Evolutionary conservation across 1,140 invertebrate species (phyloP), one percentile per base, ranked within the genome.

Genomic region (Apis dorsata): DNA sequence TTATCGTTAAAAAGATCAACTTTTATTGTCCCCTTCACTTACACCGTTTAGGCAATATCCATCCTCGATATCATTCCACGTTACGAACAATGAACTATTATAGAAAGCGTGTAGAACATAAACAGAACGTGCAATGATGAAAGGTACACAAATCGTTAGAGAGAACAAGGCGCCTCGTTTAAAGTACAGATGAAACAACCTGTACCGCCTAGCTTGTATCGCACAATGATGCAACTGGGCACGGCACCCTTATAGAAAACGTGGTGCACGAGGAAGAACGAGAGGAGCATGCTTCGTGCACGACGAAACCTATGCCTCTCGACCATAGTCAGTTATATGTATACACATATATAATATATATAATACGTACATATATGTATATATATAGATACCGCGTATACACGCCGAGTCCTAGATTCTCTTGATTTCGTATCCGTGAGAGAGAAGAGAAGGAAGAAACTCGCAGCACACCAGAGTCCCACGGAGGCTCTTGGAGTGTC

Each of bases 391-490:
- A 34, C 63, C 66, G 55, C 59, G 78, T 82, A 65, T 83, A 88
- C 86, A 88, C 86, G 79, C 66, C 87, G 89, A 91, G 91, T 91
- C 91, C 91, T 91, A 91, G 91, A 92, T 91, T 92, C 88, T 85
- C 85, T 84, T 84, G 85, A 80, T 86, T 89, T 89, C 86, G 90
- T 86, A 91, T 92, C 90, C 91, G 91, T 87, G 90, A 91, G 90
- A 88, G 89, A 90, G 88, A 78, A 80, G 79, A 83, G 80, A 83
- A 83, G 65, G 85, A 86, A 79, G 68, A 80, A 88, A 85, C 90
- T 85, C 89, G 81, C 76, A 77, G 84, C 87, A 82, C 85, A 24
- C 83, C 79, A 44, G 85, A 90, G 90, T 92, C 91, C 90, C 92
- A 92, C 92, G 91, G 91, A 86, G 87, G 87, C 87, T 24, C 85